Evolutionary conservation across 2,888 invertebrate genomes (phyloP), one percentile per base, ranked within the genome.

Genomic region (Ypsolopha scabrella): DNA sequence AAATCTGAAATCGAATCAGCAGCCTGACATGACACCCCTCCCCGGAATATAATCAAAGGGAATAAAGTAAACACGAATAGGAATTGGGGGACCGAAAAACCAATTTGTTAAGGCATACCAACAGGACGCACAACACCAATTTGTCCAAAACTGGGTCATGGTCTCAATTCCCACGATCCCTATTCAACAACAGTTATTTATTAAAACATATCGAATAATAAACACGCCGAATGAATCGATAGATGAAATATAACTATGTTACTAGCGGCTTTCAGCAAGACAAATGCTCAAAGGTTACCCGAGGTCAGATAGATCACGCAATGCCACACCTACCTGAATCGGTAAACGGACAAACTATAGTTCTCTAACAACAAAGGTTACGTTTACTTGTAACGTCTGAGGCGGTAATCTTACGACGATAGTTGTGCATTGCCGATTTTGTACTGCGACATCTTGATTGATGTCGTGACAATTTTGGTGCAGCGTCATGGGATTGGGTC

Each of bases 291-390:
- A 53, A 58, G 57, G 60, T 60, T 58, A 60, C 56, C 54, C 60
- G 66, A 68, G 67, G 64, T 68, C 64, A 63, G 60, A 57, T 58
- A 57, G 61, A 70, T 66, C 76, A 76, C 72, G 70, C 65, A 58
- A 64, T 58, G 64, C 68, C 72, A 75, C 72, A 64, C 71, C 73
- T 67, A 63, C 65, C 45, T 38, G 24, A 24, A 33, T 24, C 24
- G 24, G 24, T 24, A 24, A 24, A 24, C 24, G 24, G 24, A 24
- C 24, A 24, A 24, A 24, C 24, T 24, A 4, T 24, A 24, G 24
- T 24, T 24, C 24, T 24, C 4, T 24, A 24, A 24, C 24, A 24
- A 24, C 24, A 24, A 24, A 43, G 43, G 14, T 43, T 7, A 9
- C 11, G 24, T 14, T 43, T 43, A 43, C 43, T 9, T 3, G 24